Evolutionary conservation across 64 coral and sea anemone species (phyloP).

Genomic region (Montipora sp.): DNA sequence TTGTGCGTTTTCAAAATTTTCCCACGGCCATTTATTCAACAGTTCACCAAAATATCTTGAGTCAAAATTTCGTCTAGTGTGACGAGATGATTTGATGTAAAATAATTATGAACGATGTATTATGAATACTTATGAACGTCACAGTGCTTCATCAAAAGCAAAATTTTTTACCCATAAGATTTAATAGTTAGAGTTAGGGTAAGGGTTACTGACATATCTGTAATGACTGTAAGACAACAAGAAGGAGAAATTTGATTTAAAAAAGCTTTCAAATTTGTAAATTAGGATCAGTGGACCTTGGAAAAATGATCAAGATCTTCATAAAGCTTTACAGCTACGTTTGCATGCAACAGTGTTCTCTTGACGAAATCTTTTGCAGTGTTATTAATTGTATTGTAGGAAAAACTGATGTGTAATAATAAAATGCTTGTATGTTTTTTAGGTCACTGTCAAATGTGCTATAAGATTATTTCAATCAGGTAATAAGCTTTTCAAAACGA

Average conservation of each 20-base stretch:
- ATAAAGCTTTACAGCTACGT: not conserved
- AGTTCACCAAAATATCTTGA: not conserved
- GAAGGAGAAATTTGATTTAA: not conserved
- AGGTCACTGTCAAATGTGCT: not conserved
- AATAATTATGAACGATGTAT: not conserved
- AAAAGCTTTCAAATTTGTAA: conserved; percentile 16
- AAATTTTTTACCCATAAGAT: not conserved
- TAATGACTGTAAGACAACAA: conserved; percentile 9
- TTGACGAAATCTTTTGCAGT: conserved; percentile 1
- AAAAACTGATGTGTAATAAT: not conserved
- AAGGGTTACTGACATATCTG: not conserved
- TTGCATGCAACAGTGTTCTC: not conserved
- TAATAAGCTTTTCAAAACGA: not conserved
- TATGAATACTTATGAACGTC: not conserved
- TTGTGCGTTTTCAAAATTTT: not conserved
- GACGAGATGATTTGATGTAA: not conserved
- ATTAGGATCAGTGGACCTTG: conserved; percentile 16
- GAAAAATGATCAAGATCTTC: not conserved
- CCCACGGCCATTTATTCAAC: not conserved
- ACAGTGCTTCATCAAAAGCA: not conserved
- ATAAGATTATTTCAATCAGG: not conserved
- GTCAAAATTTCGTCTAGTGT: not conserved
- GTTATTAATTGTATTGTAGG: not conserved
- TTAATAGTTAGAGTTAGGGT: not conserved
- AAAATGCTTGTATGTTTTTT: conserved; percentile 26